Conservation (phyloP, 2,888 invertebrate genomes). For the Coremacera marginata region DNA sequence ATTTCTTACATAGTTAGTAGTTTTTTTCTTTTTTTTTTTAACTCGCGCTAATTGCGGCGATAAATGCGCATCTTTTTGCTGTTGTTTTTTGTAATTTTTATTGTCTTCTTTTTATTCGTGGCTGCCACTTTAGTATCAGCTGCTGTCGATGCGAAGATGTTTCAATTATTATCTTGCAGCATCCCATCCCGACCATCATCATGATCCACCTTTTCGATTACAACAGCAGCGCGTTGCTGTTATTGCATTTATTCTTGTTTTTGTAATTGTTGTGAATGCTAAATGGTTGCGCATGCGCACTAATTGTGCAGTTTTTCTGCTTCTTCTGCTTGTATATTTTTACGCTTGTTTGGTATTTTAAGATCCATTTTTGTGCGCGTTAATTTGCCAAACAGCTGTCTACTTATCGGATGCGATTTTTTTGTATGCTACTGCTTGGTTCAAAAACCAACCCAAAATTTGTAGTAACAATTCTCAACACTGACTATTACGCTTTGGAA, state of each 20-base stretch:
- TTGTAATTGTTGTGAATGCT: constrained; percentile 26
- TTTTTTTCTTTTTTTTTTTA: neutral
- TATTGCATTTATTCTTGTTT: constrained; percentile 22
- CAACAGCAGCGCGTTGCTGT: constrained; percentile 38
- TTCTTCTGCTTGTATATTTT: neutral
- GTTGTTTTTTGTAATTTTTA: neutral
- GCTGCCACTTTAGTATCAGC: neutral
- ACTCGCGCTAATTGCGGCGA: constrained; percentile 14
- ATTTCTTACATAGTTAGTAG: neutral
- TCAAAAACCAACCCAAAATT: neutral
- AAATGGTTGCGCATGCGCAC: constrained; percentile 20
- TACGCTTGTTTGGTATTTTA: neutral
- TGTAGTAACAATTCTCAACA: neutral
- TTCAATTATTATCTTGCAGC: constrained; percentile 18
- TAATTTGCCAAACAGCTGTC: neutral
- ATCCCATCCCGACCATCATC: neutral
- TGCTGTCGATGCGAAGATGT: constrained; percentile 28
- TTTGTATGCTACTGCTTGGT: neutral
- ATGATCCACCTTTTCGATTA: constrained; percentile 38
- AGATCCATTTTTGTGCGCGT: neutral
- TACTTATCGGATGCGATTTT: neutral
- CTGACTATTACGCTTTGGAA: neutral
- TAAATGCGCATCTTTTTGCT: neutral
- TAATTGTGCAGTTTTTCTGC: constrained; percentile 22
- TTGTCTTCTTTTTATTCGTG: neutral